A percentile compares a stretch with the other conserved stretches of the same genome.
These are phyloP conservation scores for Yponomeuta sedellus DNA, from an alignment of 2,888 invertebrate genomes.

Conservation along the genomic window DNA sequence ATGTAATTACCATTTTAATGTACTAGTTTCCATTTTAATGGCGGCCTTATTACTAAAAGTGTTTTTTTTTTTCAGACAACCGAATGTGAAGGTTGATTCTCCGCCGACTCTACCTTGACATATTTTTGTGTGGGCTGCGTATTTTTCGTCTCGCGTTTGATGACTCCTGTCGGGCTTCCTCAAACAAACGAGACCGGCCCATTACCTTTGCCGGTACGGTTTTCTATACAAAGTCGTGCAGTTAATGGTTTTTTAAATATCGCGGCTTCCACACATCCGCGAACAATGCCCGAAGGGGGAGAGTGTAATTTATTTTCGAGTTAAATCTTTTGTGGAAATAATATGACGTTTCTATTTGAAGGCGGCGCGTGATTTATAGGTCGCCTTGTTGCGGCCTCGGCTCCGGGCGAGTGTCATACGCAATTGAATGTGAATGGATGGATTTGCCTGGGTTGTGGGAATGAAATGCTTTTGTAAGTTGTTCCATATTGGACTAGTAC, in stretches of 20 bases:
- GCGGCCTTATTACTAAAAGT: too few species aligned
- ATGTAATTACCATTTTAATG: too few species aligned
- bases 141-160: neutral
- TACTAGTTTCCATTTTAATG: too few species aligned
- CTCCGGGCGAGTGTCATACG: slow-evolving; percentile 43
- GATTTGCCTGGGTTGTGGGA: slow-evolving; percentile 25
- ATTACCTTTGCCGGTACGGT: slow-evolving; percentile 1
- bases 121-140: too few species aligned
- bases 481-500: too few species aligned
- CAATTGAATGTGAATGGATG: slow-evolving; percentile 43
- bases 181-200: slow-evolving; percentile 4
- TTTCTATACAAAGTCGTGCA: slow-evolving; percentile 49
- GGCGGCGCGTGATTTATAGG: slow-evolving; percentile 74
- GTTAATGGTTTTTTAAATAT: slow-evolving; percentile 76
- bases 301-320: slow-evolving; percentile 76
- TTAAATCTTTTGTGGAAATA: slow-evolving; percentile 78
- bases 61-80: too few species aligned
- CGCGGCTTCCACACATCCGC: slow-evolving; percentile 70
- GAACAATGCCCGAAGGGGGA: slow-evolving; percentile 70
- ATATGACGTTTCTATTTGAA: slow-evolving; percentile 78
- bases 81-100: too few species aligned
- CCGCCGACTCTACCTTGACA: too few species aligned
- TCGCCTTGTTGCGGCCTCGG: slow-evolving; percentile 53
- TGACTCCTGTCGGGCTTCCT: neutral
- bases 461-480: neutral